Conservation (phyloP, 2,888 invertebrate species). For the Tinea pellionella region DNA sequence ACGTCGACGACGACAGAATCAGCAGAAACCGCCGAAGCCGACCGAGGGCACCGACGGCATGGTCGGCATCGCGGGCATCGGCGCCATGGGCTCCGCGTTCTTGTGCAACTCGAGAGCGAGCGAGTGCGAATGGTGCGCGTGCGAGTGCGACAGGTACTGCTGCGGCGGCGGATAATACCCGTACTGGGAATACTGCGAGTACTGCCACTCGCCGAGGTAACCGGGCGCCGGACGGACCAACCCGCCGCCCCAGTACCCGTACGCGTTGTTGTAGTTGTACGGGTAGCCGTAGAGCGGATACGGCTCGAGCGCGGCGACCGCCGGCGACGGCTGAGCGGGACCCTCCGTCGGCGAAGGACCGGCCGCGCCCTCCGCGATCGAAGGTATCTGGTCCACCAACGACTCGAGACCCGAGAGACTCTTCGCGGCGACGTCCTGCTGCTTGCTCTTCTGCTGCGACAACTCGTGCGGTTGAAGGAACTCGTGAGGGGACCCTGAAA, state of each 20-base stretch:
- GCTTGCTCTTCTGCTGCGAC: constrained; percentile 40
- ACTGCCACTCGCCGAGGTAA: constrained; percentile 56
- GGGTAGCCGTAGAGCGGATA: constrained; percentile 43
- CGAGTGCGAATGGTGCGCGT: constrained; percentile 35
- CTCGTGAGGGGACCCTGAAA: constrained; percentile 17
- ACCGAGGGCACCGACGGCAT: constrained; percentile 59
- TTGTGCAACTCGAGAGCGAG: constrained; percentile 59
- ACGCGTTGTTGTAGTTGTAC: constrained; percentile 38
- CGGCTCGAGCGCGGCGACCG: constrained; percentile 22
- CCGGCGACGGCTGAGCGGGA: constrained; percentile 29
- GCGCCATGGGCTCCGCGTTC: constrained; percentile 52
- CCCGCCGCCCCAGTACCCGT: constrained; percentile 49
- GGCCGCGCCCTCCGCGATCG: constrained; percentile 76
- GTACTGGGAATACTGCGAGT: constrained; percentile 51
- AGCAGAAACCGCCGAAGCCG: constrained; percentile 65
- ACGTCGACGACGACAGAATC: constrained; percentile 22
- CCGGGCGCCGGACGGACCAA: constrained; percentile 63
- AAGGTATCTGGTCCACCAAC: constrained; percentile 91
- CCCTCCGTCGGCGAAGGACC: constrained; percentile 24
- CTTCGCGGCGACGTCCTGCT: constrained; percentile 85
- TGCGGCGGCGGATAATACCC: constrained; percentile 36
- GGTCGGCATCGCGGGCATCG: constrained; percentile 42
- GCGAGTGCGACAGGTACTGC: constrained; percentile 42
- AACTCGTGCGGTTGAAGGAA: constrained; percentile 27
- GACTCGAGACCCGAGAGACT: constrained; percentile 89